phyloP scores from a whole-genome alignment of 2,888 invertebrate species.

The Agrotis exclamationis region DNA sequence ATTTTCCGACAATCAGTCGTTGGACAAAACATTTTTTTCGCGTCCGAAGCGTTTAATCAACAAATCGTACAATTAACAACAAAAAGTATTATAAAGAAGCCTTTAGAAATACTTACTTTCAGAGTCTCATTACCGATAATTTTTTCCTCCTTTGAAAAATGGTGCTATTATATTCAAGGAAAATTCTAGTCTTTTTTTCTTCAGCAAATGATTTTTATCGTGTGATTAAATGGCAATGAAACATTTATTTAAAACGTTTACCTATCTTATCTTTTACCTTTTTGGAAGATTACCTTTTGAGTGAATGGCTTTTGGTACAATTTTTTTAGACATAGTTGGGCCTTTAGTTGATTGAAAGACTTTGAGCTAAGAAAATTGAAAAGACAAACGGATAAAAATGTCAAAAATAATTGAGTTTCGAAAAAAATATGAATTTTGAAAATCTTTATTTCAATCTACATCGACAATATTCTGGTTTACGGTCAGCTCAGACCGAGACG shows the following conservation, averaged over 20 bases:
- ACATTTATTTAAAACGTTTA: slow-evolving; percentile 42
- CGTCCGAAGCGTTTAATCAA: slow-evolving; percentile 38
- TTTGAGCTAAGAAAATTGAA: too few relatives aligned
- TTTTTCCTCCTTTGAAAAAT: slow-evolving; percentile 61
- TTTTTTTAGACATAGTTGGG: background rate
- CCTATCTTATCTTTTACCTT: slow-evolving; percentile 19
- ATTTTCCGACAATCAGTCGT: background rate
- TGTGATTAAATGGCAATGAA: slow-evolving; percentile 50
- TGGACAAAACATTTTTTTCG: slow-evolving; percentile 8
- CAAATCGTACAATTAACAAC: slow-evolving; percentile 54
- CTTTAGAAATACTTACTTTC: slow-evolving; percentile 52
- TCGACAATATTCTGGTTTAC: too few relatives aligned
- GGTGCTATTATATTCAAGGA: slow-evolving; percentile 56
- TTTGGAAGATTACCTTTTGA: slow-evolving; percentile 12
- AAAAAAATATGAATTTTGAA: too few relatives aligned
- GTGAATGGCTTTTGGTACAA: background rate
- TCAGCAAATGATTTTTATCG: slow-evolving; percentile 60
- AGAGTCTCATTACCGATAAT: slow-evolving; percentile 61
- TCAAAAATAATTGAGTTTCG: too few relatives aligned
- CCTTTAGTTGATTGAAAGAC: background rate
- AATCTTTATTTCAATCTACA: too few relatives aligned
- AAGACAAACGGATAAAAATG: too few relatives aligned
- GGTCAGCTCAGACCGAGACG: too few relatives aligned
- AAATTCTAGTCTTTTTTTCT: slow-evolving; percentile 44
- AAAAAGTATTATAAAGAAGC: slow-evolving; percentile 36